Percentiles rank a stretch among this genome's conserved stretches.
These are phyloP conservation scores for Agapetus fuscipes DNA, from an alignment of 2,888 invertebrate species.

Conservation along the genomic window DNA sequence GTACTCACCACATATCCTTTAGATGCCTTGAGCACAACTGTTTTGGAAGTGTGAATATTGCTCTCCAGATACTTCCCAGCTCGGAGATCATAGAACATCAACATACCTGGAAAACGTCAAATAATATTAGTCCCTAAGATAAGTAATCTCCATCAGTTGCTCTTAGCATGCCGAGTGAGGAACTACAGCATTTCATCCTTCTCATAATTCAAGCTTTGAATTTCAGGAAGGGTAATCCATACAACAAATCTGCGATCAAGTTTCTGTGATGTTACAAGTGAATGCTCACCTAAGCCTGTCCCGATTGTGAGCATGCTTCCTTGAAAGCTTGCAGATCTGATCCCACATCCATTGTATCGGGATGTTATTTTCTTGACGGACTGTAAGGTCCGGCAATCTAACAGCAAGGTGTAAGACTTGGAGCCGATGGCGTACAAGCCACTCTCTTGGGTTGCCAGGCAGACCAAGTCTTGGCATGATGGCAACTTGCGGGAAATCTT, in stretches of 20 bases:
- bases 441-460: slow-evolving; percentile 76
- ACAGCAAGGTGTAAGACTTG: slow-evolving; percentile 79
- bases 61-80: slow-evolving; percentile 88
- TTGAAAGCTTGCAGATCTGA: slow-evolving; percentile 84
- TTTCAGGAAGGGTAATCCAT: too few species aligned
- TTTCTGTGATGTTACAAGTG: too few species aligned
- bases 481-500: slow-evolving; percentile 79
- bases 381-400: slow-evolving; percentile 82
- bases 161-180: too few species aligned
- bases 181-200: too few species aligned
- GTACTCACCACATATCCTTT: slow-evolving; percentile 82
- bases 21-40: slow-evolving; percentile 78
- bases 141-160: too few species aligned
- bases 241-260: too few species aligned
- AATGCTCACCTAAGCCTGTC: slow-evolving; percentile 59
- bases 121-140: too few species aligned
- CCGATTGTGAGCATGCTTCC: slow-evolving; percentile 88
- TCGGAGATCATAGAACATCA: slow-evolving; percentile 89
- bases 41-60: slow-evolving; percentile 79
- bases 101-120: slow-evolving; percentile 44
- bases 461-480: slow-evolving; percentile 87
- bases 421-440: slow-evolving; percentile 91
- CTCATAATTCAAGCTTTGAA: too few species aligned
- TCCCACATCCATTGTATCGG: slow-evolving; percentile 84
- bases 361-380: slow-evolving; percentile 72